A percentile compares a stretch with the other conserved stretches of the same genome.
phyloP scores from a whole-genome alignment of 2,113 vertebrate genomes.

The Onychostoma macrolepis region DNA sequence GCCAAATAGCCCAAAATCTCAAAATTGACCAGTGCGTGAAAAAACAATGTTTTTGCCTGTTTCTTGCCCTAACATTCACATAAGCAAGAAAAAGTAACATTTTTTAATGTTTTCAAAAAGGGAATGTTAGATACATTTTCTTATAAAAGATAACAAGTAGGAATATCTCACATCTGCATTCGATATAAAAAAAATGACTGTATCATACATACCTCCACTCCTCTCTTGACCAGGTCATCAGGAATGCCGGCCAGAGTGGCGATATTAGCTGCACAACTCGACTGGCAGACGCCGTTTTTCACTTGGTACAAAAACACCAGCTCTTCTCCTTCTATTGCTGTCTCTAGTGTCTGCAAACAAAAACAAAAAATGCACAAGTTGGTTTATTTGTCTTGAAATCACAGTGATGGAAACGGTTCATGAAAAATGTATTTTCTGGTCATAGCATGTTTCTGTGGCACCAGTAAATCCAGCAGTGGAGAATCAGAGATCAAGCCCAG shows the following conservation, averaged over 20 bases:
- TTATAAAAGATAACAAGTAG: neutral
- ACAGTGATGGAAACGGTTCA: neutral
- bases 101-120: neutral
- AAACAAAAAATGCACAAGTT: slow-evolving; percentile 9
- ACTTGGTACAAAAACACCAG: slow-evolving; percentile 94
- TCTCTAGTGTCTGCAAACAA: slow-evolving; percentile 86
- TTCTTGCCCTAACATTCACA: neutral
- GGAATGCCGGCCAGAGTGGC: slow-evolving; percentile 89
- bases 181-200: neutral
- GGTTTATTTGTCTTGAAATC: neutral
- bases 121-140: neutral
- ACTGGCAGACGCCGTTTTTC: slow-evolving; percentile 84
- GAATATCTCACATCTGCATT: neutral
- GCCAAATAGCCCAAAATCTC: neutral
- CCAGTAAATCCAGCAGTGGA: slow-evolving; percentile 83
- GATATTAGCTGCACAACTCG: slow-evolving; percentile 91
- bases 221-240: slow-evolving; percentile 82
- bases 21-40: neutral
- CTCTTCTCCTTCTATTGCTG: slow-evolving; percentile 88
- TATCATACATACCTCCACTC: slow-evolving; percentile 79
- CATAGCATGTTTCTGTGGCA: slow-evolving; percentile 53
- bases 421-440: neutral
- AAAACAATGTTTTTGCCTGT: neutral
- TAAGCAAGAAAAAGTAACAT: neutral
- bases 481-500: slow-evolving; percentile 85